Base-by-base conservation (phyloP, 1,140 invertebrate genomes). In the Ooceraea biroi region DNA sequence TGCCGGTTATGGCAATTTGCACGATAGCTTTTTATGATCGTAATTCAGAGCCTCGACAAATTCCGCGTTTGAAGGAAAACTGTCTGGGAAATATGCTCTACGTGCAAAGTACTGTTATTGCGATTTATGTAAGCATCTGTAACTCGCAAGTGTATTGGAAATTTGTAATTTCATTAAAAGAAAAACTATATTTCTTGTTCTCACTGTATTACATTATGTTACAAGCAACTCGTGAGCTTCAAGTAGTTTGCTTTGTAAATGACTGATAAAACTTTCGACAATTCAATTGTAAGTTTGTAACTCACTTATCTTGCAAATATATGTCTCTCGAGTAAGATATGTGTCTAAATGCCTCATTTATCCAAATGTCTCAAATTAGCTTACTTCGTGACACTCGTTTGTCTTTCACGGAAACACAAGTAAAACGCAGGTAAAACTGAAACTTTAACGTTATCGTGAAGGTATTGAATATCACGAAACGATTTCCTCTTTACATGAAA, bases 401-500 rank as follows among this genome's bases (percentile, higher is more conserved):
- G 36, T 55, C 10, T 72, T 36, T 5, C 14, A 1, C 22, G n/a
- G 22, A 36, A 1, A n/a, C 52, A 41, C 14, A 41, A 57, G 8
- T 57, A 57, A 57, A 41, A 2, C 1, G 27, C n/a, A 10, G 8
- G n/a, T 0, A 14, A 48, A 44, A 3, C 25, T 5, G n/a, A 48
- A 48, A 63, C 0, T 48, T 72, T n/a, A n/a, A 72, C 12, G 44
- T 74, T 11, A 46, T 52, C 11, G n/a, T 36, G n/a, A 74, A 27
- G 12, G 46, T 63, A 27, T 46, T 74, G 8, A 61, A 19, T 14
- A 48, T 71, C n/a, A 36, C 48, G 25, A 27, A 52, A 61, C n/a
- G 19, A 19, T 19, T 36, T 22, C 44, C 11, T 17, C 1, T 30
- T 4, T 22, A 12, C 73, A 63, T 36, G n/a, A 61, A 48, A 50